Evolutionary conservation across 2,888 invertebrate genomes (phyloP).

Genomic region (Phengaris arion): DNA sequence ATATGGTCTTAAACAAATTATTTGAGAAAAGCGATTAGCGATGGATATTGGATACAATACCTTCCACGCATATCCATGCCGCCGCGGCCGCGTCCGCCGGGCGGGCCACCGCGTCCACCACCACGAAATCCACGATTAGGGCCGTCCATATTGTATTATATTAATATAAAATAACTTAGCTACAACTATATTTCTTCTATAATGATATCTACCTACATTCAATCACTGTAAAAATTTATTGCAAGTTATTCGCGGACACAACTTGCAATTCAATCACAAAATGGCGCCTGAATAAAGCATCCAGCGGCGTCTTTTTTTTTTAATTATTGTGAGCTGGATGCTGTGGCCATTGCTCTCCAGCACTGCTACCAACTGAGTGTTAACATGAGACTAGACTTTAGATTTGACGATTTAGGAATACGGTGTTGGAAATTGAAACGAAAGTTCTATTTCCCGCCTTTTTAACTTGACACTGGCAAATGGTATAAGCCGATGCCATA

Average conservation of each 20-base stretch:
- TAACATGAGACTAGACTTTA: too few species aligned
- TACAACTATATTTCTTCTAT: not conserved
- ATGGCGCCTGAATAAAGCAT: not conserved
- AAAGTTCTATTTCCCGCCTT: too few species aligned
- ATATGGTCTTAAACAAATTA: not conserved
- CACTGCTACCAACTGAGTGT: too few species aligned
- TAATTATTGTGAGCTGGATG: too few species aligned
- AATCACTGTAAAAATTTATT: not conserved
- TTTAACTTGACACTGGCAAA: too few species aligned
- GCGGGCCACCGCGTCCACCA: conserved; percentile 70
- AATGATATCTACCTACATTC: not conserved
- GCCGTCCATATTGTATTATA: conserved; percentile 38
- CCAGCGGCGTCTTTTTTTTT: too few species aligned
- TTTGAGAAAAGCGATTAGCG: not conserved
- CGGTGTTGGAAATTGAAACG: too few species aligned
- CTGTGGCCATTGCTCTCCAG: too few species aligned
- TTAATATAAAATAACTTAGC: not conserved
- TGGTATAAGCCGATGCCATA: too few species aligned
- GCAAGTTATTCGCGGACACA: not conserved
- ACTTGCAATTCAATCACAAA: not conserved
- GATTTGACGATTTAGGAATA: too few species aligned
- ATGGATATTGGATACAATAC: conserved; percentile 43
- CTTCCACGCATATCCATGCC: conserved; percentile 74
- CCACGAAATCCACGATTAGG: conserved; percentile 60
- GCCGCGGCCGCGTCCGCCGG: conserved; percentile 64